Conservation (phyloP, 2,113 vertebrate genomes). For the Cynoglossus semilaevis region DNA sequence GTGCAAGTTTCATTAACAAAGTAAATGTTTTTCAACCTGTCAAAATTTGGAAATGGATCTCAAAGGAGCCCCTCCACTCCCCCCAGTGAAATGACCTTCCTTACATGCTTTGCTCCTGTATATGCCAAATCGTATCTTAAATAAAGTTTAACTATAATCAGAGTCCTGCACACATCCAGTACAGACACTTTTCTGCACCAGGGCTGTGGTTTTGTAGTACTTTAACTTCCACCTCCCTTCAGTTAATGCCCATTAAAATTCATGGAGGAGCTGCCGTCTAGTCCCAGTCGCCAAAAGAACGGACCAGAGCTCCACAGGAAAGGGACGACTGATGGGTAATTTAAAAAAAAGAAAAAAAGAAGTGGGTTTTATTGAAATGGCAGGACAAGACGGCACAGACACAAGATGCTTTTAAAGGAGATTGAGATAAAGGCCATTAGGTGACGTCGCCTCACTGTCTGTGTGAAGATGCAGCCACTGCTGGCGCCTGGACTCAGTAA, state of each 20-base stretch:
- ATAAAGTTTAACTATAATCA: slow-evolving; percentile 19
- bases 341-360: slow-evolving; percentile 18
- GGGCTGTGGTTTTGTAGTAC: slow-evolving; percentile 59
- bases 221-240: slow-evolving; percentile 50
- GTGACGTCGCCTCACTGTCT: slow-evolving; percentile 87
- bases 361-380: slow-evolving; percentile 72
- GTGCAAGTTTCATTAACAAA: too few relatives aligned
- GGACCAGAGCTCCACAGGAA: slow-evolving; percentile 18
- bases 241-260: slow-evolving; percentile 67
- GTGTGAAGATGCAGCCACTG: slow-evolving; percentile 82
- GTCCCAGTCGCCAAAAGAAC: slow-evolving; percentile 36
- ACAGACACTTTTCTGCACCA: not conserved
- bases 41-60: too few relatives aligned
- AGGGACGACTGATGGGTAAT: slow-evolving; percentile 43
- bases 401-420: slow-evolving; percentile 92
- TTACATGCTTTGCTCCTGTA: not conserved
- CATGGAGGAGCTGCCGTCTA: slow-evolving; percentile 45
- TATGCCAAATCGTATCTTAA: not conserved
- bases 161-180: not conserved
- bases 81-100: not conserved
- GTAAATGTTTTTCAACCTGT: too few relatives aligned
- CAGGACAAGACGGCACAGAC: slow-evolving; percentile 79
- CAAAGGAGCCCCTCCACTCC: not conserved
- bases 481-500: slow-evolving; percentile 80
- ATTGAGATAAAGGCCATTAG: slow-evolving; percentile 91